A percentile compares a stretch with the other conserved stretches of the same genome.
Evolutionary conservation across 2,113 vertebrate genomes (phyloP).

Genomic region (Lagopus leucura): DNA sequence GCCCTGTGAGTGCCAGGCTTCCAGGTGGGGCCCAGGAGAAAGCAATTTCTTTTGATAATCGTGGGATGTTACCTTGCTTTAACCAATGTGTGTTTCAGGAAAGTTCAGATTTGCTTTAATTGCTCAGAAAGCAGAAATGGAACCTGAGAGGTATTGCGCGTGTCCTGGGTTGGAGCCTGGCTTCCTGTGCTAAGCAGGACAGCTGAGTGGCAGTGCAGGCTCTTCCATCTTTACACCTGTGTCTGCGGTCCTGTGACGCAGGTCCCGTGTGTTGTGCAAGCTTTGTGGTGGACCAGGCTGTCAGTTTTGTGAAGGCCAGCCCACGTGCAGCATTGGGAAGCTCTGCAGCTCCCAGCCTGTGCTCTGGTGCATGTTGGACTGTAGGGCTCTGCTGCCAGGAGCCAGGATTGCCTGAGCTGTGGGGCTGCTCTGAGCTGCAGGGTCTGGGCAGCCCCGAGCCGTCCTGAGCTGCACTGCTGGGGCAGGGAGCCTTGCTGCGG

Average conservation of each 20-base stretch:
- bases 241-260: accelerated
- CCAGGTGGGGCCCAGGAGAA: neutral
- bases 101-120: neutral
- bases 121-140: neutral
- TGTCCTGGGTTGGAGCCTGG: neutral
- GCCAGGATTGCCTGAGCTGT: accelerated
- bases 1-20: accelerated
- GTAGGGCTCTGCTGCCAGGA: neutral
- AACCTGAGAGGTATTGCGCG: neutral
- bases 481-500: accelerated
- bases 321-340: neutral
- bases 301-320: accelerated
- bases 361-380: accelerated
- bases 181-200: too few relatives aligned
- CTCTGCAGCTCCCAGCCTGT: accelerated
- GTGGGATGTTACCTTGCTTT: neutral
- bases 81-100: neutral
- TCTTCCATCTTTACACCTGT: neutral
- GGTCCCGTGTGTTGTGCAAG: too few relatives aligned
- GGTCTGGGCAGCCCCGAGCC: neutral
- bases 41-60: neutral
- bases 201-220: neutral
- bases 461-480: neutral
- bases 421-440: neutral
- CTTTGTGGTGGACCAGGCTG: too few relatives aligned